These are phyloP conservation scores for Xerus rutilus DNA, from an alignment of 2,797 vertebrate species.

Conservation along the genomic window DNA sequence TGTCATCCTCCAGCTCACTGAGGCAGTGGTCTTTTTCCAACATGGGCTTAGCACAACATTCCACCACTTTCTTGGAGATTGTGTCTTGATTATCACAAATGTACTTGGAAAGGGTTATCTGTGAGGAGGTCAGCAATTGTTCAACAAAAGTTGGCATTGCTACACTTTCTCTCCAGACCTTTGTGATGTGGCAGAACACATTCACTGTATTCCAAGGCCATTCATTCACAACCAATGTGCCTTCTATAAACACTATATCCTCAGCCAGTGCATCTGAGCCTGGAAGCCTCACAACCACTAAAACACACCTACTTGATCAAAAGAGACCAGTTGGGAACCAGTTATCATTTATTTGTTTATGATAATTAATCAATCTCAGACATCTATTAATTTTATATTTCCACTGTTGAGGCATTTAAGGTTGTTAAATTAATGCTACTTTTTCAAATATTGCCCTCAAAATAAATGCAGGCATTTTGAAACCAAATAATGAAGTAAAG, in stretches of 20 bases:
- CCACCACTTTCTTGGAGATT: conserved; percentile 84
- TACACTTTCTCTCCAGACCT: neutral
- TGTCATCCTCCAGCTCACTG: neutral
- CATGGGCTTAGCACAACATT: conserved; percentile 78
- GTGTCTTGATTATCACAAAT: conserved; percentile 77
- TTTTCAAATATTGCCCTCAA: neutral
- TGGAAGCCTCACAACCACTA: neutral
- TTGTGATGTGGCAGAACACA: neutral
- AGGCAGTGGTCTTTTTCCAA: conserved; percentile 83
- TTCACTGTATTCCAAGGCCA: neutral
- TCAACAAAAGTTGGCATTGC: neutral
- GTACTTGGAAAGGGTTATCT: conserved; percentile 71
- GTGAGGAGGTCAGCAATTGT: conserved; percentile 25
- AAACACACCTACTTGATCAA: neutral
- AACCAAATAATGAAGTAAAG: conserved; percentile 32
- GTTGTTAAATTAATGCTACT: neutral
- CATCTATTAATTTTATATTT: conserved; percentile 35
- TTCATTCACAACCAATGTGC: no score
- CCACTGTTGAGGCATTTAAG: neutral
- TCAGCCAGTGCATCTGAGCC: neutral
- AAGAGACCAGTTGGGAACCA: neutral
- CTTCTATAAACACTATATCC: neutral
- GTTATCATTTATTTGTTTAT: neutral
- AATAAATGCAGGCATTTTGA: conserved; percentile 50
- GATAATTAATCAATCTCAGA: neutral